Evolutionary conservation across 2,888 invertebrate species (phyloP).

Genomic region (Melanchra persicariae): DNA sequence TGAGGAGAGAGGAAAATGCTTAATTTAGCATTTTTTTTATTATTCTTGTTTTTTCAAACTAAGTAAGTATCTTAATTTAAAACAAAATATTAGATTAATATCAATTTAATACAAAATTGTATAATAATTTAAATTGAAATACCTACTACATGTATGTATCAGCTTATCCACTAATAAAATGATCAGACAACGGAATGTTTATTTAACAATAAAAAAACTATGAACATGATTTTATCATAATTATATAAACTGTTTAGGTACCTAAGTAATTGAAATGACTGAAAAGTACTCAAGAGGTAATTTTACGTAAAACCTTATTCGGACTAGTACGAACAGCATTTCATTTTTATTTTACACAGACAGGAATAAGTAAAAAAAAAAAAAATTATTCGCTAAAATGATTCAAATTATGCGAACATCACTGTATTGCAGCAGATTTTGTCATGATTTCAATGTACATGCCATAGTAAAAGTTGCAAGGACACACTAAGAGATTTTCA

Average conservation of each 20-base stretch:
- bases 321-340: not conserved
- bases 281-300: not conserved
- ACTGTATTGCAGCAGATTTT: not conserved
- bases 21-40: not conserved
- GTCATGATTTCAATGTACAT: not conserved
- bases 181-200: conserved; percentile 64
- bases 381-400: not conserved
- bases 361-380: not conserved
- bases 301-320: not conserved
- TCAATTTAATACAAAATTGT: conserved; percentile 34
- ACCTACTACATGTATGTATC: conserved; percentile 23
- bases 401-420: not conserved
- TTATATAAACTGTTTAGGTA: not conserved
- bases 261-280: conserved; percentile 1
- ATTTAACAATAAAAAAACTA: conserved; percentile 60
- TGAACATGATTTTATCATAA: conserved; percentile 46
- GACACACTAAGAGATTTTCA: not conserved
- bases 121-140: conserved; percentile 1
- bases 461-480: not conserved
- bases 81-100: conserved; percentile 11
- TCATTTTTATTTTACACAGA: not conserved
- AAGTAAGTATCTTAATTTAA: not conserved
- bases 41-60: not conserved
- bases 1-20: not conserved
- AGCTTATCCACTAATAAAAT: conserved; percentile 52